Evolutionary conservation across 1,140 invertebrate species (phyloP), one percentile per base, ranked within the genome.

Genomic region (Drosophila oshimai): DNA sequence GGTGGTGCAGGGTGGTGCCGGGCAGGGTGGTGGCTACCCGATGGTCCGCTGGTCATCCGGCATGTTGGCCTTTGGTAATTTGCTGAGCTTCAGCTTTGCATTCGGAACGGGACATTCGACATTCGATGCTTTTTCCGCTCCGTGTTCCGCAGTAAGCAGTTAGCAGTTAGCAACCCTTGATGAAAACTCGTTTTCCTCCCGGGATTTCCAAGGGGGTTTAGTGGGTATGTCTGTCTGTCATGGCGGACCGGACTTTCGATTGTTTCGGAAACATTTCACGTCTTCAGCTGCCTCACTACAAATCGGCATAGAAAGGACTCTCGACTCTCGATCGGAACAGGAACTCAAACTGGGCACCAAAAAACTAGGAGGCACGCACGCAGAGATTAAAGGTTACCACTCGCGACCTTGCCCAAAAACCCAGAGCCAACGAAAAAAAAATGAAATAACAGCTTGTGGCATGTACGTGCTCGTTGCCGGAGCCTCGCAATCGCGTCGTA

Each of bases 311-410:
- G 31, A 31, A 34, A 67, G 24, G 20, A 37, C 26, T 49, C 1
- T 9, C 37, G 45, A 64, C 37, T 45, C 26, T 7, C 42, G 42
- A 28, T 49, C 13, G 36, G 37, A 17, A 49, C 20, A 26, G 41
- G 44, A 36, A 51, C n/a, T 18, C 18, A 51, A 54, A 12, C 26
- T 33, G 26, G 39, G 29, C 18, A 41, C 2, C 20, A 26, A 45
- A 45, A 44, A 36, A 42, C 58, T 62, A 74, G 60, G 58, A 62
- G 65, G 76, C 75, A 80, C 71, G 80, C 55, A 86, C 70, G 69
- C 51, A 72, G 71, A 87, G 80, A 87, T 86, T 86, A 86, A 86
- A 86, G 80, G 80, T 86, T 86, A 86, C 75, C 80, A 80, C 75
- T 86, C 72, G 81, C 81, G 80, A 86, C 80, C 80, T 86, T 87